Conservation (phyloP, 2,888 invertebrate species). For the Sarcophaga subvicina region DNA sequence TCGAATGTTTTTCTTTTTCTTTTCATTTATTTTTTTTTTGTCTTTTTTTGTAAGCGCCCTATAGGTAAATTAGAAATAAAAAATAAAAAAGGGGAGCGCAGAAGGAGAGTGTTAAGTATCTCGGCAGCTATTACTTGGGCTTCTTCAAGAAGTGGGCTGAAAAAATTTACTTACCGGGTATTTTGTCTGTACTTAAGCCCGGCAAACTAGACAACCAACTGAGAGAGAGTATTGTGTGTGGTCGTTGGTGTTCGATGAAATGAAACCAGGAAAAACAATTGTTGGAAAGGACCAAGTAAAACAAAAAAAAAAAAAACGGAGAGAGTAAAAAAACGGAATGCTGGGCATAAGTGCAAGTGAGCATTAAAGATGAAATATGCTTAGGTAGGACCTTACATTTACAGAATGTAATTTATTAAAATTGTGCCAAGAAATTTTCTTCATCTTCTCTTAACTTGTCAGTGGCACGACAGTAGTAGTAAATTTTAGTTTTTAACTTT, state of each 20-base stretch:
- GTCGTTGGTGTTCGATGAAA: conserved; percentile 31
- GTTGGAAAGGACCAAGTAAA: conserved; percentile 18
- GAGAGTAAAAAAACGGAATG: conserved; percentile 16
- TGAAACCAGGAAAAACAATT: conserved; percentile 10
- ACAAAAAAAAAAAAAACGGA: conserved; percentile 31
- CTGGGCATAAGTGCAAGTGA: conserved; percentile 74
- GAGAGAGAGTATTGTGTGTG: conserved; percentile 13
- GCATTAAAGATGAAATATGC: conserved; percentile 78
- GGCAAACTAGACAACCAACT: neutral
- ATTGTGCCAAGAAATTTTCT: conserved; percentile 57
- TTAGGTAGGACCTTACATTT: conserved; percentile 73
- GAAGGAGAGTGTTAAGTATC: conserved; percentile 48
- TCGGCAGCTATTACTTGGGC: conserved; percentile 18
- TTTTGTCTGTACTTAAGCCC: conserved; percentile 50
- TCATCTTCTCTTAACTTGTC: conserved; percentile 44
- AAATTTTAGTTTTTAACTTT: conserved; percentile 34
- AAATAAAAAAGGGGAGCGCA: conserved; percentile 43
- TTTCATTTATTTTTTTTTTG: neutral
- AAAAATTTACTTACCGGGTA: conserved; percentile 56
- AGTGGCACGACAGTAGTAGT: conserved; percentile 60
- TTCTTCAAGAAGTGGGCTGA: conserved; percentile 48
- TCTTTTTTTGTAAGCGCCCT: conserved; percentile 72
- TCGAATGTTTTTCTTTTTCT: conserved; percentile 8
- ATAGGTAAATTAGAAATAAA: conserved; percentile 75
- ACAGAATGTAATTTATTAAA: conserved; percentile 70